phyloP scores from a whole-genome alignment of 2,797 vertebrate genomes.

The Coluber constrictor region DNA sequence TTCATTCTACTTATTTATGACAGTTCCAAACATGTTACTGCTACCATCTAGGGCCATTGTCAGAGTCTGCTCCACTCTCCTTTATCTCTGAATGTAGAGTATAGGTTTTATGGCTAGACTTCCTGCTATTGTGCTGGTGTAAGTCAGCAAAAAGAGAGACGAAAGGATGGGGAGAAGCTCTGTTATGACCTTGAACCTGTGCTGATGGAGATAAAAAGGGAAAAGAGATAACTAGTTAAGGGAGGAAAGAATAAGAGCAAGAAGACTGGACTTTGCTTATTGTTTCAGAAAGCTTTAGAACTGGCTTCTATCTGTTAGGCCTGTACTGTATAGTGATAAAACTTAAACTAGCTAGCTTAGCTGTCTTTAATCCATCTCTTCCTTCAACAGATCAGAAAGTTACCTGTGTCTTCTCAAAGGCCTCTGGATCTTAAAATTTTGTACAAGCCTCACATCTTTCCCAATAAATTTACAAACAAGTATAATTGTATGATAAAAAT shows the following conservation, averaged over 20 bases:
- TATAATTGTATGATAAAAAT: not conserved
- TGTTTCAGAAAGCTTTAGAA: slow-evolving; percentile 70
- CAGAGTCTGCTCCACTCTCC: not conserved
- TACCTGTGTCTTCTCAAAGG: slow-evolving; percentile 52
- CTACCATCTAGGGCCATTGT: not conserved
- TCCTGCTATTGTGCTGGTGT: not conserved
- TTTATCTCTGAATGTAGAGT: not conserved
- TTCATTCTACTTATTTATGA: not conserved
- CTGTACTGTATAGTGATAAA: slow-evolving; percentile 72
- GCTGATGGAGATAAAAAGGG: not conserved
- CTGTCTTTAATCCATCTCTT: slow-evolving; percentile 66
- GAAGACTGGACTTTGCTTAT: slow-evolving; percentile 56
- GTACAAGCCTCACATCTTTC: not conserved
- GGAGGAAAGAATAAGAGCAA: slow-evolving; percentile 57
- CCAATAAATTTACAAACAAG: not conserved
- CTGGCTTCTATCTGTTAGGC: slow-evolving; percentile 78
- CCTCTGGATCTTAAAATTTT: slow-evolving; percentile 46
- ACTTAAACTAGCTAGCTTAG: slow-evolving; percentile 64
- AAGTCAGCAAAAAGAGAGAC: not conserved
- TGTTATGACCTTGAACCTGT: not conserved
- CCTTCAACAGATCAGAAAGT: slow-evolving; percentile 57
- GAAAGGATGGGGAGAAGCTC: not conserved
- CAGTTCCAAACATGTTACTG: not conserved
- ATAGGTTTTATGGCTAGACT: not conserved
- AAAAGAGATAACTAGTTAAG: not conserved